These are phyloP conservation scores for Atopsyche davidsoni DNA, from an alignment of 1,140 invertebrate species.

Conservation along the genomic window DNA sequence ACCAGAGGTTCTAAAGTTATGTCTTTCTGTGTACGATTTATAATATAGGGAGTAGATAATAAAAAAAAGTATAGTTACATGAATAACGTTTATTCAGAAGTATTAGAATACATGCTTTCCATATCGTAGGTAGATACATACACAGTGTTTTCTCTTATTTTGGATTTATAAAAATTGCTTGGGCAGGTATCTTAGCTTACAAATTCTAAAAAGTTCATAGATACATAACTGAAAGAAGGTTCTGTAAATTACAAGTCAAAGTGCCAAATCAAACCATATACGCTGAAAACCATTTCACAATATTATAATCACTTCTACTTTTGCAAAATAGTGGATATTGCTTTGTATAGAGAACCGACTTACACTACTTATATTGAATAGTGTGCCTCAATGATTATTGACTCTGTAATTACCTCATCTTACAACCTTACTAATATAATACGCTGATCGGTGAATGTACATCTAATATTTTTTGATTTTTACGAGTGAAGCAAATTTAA, in stretches of 20 bases:
- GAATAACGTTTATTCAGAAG: conserved; percentile 30
- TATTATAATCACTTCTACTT: conserved; percentile 1
- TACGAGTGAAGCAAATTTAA: no score
- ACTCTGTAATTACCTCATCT: no score
- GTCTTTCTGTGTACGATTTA: neutral
- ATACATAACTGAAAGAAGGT: conserved; percentile 1
- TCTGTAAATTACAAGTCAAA: conserved; percentile 3
- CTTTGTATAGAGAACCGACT: no score
- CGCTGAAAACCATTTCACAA: neutral
- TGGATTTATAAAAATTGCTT: conserved; percentile 26
- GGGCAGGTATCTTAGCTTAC: conserved; percentile 24
- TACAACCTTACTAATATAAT: no score
- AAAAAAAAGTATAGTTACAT: conserved; percentile 18
- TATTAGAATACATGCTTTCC: conserved; percentile 26
- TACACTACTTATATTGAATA: no score
- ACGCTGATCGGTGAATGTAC: no score
- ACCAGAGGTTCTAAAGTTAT: no score
- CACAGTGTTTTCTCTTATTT: conserved; percentile 17
- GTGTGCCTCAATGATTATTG: no score
- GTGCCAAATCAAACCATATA: conserved; percentile 4
- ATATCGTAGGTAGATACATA: conserved; percentile 27
- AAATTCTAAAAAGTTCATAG: conserved; percentile 3
- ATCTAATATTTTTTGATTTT: no score
- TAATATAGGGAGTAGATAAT: neutral
- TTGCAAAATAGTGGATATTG: no score